Evolutionary conservation across 2,888 invertebrate species (phyloP), one percentile per base, ranked within the genome.

Genomic region (Amiota communis): DNA sequence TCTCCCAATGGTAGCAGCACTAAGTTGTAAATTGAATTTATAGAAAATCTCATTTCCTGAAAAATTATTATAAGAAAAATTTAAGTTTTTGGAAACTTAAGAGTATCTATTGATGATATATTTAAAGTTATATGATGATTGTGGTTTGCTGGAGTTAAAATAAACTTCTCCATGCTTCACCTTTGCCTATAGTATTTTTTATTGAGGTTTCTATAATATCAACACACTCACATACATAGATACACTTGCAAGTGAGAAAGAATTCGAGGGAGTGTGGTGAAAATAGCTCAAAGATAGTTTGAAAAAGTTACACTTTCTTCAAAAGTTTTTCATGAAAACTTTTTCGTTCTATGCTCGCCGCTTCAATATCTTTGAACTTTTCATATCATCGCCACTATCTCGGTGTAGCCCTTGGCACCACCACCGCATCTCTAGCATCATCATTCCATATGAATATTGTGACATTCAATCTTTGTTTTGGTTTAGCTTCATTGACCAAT

Each of bases 381-480:
- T 20, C 17, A 12, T 59, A 12, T 12, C 15, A 12, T 59, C 59
- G 23, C 59, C 36, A 13, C 56, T 13, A n/a, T 9, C 56, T 20
- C n/a, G n/a, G 0, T 2, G 9, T 59, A 15, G 17, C 23, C 23
- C 59, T 17, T 56, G 56, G 8, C 9, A 6, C 15, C 8, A 15
- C 23, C 20, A 20, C 10, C 15, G n/a, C n/a, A 6, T 12, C 23
- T n/a, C 10, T 17, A 59, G 12, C 23, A 10, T 17, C n/a, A 46
- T 23, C 46, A 46, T 6, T 6, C 17, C 46, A 49, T 65, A 65
- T 65, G 49, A 49, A 65, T 49, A 4, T 49, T 65, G 49, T 49
- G 47, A 65, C 48, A 65, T 65, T 65, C 65, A 65, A 65, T 65
- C 65, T 48, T n/a, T 15, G 47, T 48, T 65, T 65, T 49, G 47